Evolutionary conservation across 1,140 invertebrate genomes (phyloP).

Genomic region (Sminthurinus signatus): DNA sequence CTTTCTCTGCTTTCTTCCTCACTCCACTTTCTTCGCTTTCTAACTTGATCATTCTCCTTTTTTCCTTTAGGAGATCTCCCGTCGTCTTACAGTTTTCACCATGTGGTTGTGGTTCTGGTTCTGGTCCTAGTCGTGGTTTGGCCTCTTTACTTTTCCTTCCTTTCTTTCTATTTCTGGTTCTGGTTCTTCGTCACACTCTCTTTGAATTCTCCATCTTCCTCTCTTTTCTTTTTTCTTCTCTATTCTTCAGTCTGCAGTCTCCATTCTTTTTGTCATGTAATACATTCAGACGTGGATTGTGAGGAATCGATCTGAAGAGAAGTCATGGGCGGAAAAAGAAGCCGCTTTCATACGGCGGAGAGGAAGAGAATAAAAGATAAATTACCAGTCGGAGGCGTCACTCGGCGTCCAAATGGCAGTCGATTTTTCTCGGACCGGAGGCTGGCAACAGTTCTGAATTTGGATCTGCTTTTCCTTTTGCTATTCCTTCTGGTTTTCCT

Average conservation of each 20-base stretch:
- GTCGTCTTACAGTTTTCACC: too few relatives aligned
- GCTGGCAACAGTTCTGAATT: slow-evolving; percentile 23
- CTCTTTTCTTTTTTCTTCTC: background rate
- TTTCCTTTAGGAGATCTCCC: too few relatives aligned
- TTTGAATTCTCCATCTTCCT: background rate
- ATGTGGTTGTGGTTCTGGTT: background rate
- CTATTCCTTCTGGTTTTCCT: too few relatives aligned
- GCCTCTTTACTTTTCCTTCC: background rate
- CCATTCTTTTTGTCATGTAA: too few relatives aligned
- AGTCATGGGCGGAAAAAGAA: slow-evolving; percentile 29
- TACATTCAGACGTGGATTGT: slow-evolving; percentile 13
- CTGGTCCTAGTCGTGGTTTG: background rate
- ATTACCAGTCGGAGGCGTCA: slow-evolving; percentile 40
- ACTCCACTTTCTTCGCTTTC: background rate
- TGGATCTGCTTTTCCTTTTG: too few relatives aligned
- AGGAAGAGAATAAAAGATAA: slow-evolving; percentile 42
- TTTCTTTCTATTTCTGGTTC: slow-evolving; percentile 8
- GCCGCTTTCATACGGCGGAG: slow-evolving; percentile 24
- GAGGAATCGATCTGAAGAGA: slow-evolving; percentile 23
- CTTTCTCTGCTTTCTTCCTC: background rate
- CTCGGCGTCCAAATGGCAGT: slow-evolving; percentile 41
- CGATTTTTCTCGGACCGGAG: slow-evolving; percentile 40
- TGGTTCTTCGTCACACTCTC: background rate
- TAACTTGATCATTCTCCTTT: too few relatives aligned
- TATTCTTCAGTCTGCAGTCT: background rate